phyloP scores from a whole-genome alignment of 2,888 invertebrate genomes.

The Drosophila borealis region DNA sequence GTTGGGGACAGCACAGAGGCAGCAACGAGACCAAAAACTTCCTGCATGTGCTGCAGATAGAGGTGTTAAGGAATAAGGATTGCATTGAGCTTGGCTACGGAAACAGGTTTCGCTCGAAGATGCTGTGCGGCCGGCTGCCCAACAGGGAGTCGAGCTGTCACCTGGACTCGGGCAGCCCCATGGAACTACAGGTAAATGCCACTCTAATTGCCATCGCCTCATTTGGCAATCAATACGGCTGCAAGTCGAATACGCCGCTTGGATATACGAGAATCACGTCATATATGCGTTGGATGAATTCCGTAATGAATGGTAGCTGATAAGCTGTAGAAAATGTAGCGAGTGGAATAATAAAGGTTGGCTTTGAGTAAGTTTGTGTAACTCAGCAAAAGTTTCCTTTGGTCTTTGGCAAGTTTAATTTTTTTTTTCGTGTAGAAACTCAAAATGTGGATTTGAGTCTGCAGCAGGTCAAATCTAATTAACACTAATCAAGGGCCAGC shows the following conservation, averaged over 20 bases:
- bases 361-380: not conserved
- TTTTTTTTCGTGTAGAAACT: conserved; percentile 2
- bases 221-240: conserved; percentile 31
- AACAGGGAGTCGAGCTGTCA: conserved; percentile 32
- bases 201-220: conserved; percentile 37
- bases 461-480: conserved; percentile 70
- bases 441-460: conserved; percentile 16
- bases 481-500: conserved; percentile 71
- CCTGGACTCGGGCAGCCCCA: conserved; percentile 49
- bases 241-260: conserved; percentile 10
- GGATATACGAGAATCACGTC: conserved; percentile 24
- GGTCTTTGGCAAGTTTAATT: conserved; percentile 3
- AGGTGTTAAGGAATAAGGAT: not conserved
- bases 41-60: conserved; percentile 21
- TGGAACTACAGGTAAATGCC: conserved; percentile 6
- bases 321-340: not conserved
- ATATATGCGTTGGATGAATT: conserved; percentile 17
- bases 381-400: conserved; percentile 1
- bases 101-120: not conserved
- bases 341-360: not conserved
- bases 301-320: not conserved
- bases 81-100: conserved; percentile 18
- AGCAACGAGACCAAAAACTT: not conserved
- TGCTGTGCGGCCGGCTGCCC: conserved; percentile 36
- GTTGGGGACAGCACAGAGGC: conserved; percentile 40